phyloP scores from a whole-genome alignment of 2,797 vertebrate genomes.

The Emys orbicularis region DNA sequence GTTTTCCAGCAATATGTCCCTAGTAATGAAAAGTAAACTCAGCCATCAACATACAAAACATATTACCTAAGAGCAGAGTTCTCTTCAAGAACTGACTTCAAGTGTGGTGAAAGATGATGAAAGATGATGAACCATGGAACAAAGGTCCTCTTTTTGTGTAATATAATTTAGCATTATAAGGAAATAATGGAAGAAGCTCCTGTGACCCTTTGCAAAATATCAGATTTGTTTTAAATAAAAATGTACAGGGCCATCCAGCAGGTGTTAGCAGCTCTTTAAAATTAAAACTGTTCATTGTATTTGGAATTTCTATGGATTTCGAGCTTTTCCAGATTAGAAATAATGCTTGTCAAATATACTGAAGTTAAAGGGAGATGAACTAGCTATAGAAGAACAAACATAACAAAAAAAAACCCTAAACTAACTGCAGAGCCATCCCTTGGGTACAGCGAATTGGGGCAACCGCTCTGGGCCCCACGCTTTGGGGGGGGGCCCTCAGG shows the following conservation, averaged over 20 bases:
- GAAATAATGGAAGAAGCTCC: background rate
- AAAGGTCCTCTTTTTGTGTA: background rate
- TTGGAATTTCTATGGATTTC: constrained; percentile 3
- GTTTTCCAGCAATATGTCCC: no score
- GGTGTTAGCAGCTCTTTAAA: background rate
- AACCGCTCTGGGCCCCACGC: no score
- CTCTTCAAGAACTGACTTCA: background rate
- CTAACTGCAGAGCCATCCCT: background rate
- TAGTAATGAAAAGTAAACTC: no score
- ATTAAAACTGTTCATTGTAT: background rate
- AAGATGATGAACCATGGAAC: background rate
- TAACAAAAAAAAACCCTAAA: background rate
- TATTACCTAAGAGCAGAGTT: no score
- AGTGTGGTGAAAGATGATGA: background rate
- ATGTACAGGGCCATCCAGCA: background rate
- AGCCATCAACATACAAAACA: no score
- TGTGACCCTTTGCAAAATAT: constrained; percentile 18
- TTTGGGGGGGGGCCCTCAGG: no score
- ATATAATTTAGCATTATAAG: background rate
- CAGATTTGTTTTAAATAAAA: background rate
- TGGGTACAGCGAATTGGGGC: no score
- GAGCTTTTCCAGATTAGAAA: background rate
- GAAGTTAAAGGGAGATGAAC: constrained; percentile 23
- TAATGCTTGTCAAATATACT: constrained; percentile 51
- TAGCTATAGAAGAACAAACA: background rate